Percentiles rank a stretch among this genome's conserved stretches.
Conservation (phyloP, 2,113 vertebrate genomes). For the Siniperca knerii region DNA sequence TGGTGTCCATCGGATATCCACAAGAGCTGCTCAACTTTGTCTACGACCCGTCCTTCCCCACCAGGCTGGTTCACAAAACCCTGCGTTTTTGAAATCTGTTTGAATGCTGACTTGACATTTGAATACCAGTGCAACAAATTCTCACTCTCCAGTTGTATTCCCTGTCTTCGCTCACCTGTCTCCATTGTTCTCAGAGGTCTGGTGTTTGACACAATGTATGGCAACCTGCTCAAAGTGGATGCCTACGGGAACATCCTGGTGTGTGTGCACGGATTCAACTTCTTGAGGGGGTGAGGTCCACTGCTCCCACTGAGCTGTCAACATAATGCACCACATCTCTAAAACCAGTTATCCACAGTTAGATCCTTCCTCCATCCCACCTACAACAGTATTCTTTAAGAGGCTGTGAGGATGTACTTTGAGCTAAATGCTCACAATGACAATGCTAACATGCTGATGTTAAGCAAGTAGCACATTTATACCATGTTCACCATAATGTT, state of each 20-base stretch:
- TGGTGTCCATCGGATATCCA: slow-evolving; percentile 97
- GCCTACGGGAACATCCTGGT: slow-evolving; percentile 97
- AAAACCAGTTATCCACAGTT: neutral
- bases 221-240: slow-evolving; percentile 97
- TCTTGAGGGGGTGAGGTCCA: slow-evolving; percentile 91
- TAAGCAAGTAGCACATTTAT: neutral
- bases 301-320: neutral
- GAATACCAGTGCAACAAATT: neutral
- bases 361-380: no score
- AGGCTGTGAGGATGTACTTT: no score
- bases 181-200: slow-evolving; percentile 86
- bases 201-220: slow-evolving; percentile 95
- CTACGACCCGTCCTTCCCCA: slow-evolving; percentile 96
- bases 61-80: slow-evolving; percentile 85
- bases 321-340: neutral
- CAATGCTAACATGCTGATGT: neutral
- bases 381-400: no score
- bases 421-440: no score
- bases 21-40: slow-evolving; percentile 97
- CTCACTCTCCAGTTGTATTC: neutral
- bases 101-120: neutral
- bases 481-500: neutral
- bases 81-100: neutral
- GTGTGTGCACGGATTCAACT: slow-evolving; percentile 97
- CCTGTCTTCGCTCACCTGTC: neutral